phyloP scores from a whole-genome alignment of 1,140 invertebrate species.

The Leguminivora glycinivorella region DNA sequence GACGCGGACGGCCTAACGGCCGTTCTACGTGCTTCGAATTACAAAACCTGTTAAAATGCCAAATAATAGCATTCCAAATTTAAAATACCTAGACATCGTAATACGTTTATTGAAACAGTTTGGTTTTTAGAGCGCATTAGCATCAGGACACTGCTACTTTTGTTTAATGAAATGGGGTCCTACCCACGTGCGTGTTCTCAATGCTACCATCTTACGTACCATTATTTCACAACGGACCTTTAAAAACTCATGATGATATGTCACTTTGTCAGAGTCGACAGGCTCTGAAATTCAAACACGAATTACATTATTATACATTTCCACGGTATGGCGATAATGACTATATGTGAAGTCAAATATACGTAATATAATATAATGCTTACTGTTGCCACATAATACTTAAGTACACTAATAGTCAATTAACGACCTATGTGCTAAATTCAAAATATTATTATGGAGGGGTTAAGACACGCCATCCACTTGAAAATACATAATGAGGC shows the following conservation, averaged over 20 bases:
- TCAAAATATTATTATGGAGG: no score
- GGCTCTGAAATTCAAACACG: not conserved
- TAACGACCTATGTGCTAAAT: no score
- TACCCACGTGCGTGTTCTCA: not conserved
- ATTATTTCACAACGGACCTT: conserved; percentile 17
- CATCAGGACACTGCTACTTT: conserved; percentile 9
- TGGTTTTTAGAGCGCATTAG: conserved; percentile 11
- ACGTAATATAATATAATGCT: not conserved
- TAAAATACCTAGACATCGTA: conserved; percentile 17
- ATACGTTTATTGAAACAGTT: not conserved
- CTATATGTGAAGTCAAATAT: not conserved
- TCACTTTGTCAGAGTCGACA: not conserved
- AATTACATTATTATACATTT: not conserved
- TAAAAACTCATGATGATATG: conserved; percentile 2
- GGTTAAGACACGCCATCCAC: no score
- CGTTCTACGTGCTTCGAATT: conserved; percentile 53
- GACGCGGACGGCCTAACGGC: conserved; percentile 49
- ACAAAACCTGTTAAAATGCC: conserved; percentile 16
- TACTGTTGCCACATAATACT: no score
- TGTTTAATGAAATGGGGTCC: conserved; percentile 11
- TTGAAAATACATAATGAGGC: no score
- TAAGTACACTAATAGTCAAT: no score
- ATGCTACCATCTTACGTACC: conserved; percentile 11
- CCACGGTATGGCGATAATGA: not conserved
- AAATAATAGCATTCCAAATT: conserved; percentile 11